Base-by-base conservation (phyloP, 2,797 vertebrate genomes). In the Eleutherodactylus coqui region DNA sequence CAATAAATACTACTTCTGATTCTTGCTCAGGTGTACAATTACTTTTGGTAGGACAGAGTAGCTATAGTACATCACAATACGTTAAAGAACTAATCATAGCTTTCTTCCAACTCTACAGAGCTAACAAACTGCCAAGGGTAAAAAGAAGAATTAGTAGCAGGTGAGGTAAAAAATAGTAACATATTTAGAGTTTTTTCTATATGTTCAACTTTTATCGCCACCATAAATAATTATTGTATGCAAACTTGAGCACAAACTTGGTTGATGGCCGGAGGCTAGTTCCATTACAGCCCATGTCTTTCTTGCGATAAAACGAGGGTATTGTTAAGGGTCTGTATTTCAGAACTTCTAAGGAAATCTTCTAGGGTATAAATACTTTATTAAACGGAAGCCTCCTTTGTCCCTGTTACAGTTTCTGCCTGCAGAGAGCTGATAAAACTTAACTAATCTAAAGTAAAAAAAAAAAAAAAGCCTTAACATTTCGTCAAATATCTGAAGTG, bases 361-460 rank as follows among this genome's bases (percentile, higher is more conserved):
- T 10, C 41, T 73, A 4, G 70, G 70, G 41, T 43, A 73, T 73
- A 73, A 73, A 73, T 45, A 73, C 41, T 73, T 73, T 73, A 73
- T 73, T 73, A 27, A 72, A 45, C 41, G 43, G 41, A 73, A 73
- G 24, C 70, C 41, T 73, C 41, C 11, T 43, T 73, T 73, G 70
- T 73, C 70, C 41, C n/a, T 45, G 8, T n/a, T 73, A 45, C n/a
- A 43, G 70, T 73, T 45, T 41, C 4, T 45, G 70, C 27, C 70
- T 73, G 70, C 70, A 73, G 7, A 45, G 41, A 43, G 70, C 70
- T 73, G 70, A 73, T 73, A 73, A 73, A 27, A 73, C 41, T 73
- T 73, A 43, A 73, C 70, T 73, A 45, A 73, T 73, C 70, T 73
- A 73, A 73, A 73, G 70, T 16, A 73, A 32, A 36, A 67, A 36